Percentiles rank a stretch among this genome's conserved stretches.
Evolutionary conservation across 1,140 invertebrate species (phyloP).

Genomic region (Trichogramma pretiosum): DNA sequence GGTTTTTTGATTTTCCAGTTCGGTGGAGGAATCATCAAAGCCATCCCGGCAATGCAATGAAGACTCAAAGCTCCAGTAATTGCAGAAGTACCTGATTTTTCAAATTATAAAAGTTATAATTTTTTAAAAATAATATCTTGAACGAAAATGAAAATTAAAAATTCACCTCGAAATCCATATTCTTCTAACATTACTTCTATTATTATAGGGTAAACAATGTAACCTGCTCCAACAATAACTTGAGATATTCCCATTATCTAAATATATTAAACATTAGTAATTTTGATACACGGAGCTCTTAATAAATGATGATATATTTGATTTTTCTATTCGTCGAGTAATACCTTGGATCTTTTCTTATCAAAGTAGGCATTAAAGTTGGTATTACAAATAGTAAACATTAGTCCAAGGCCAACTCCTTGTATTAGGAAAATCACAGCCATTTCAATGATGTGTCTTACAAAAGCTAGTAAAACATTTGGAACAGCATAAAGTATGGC

Average conservation of each 20-base stretch:
- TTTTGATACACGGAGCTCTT: no score
- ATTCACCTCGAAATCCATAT: slow-evolving; percentile 39
- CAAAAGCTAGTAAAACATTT: slow-evolving; percentile 30
- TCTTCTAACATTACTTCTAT: slow-evolving; percentile 33
- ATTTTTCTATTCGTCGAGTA: no score
- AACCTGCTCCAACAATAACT: slow-evolving; percentile 35
- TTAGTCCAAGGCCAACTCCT: slow-evolving; percentile 37
- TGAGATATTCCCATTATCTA: slow-evolving; percentile 41
- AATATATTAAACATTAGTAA: not conserved
- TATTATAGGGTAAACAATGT: slow-evolving; percentile 36
- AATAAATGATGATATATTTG: no score
- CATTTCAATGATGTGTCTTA: slow-evolving; percentile 33
- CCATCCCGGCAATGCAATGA: slow-evolving; percentile 37
- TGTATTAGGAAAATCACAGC: slow-evolving; percentile 33
- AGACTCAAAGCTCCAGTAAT: slow-evolving; percentile 38
- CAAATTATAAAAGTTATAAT: not conserved
- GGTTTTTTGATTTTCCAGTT: slow-evolving; percentile 17
- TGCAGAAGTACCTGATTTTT: slow-evolving; percentile 31
- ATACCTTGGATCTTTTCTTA: slow-evolving; percentile 37
- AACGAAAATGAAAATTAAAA: not conserved
- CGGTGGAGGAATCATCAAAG: slow-evolving; percentile 35
- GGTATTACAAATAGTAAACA: slow-evolving; percentile 39
- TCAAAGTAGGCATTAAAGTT: slow-evolving; percentile 43
- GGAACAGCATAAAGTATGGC: slow-evolving; percentile 34
- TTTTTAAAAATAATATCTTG: not conserved